A percentile compares a stretch with the other conserved stretches of the same genome.
Conservation (phyloP, 1,140 invertebrate genomes). For the Agrypnia vestita region DNA sequence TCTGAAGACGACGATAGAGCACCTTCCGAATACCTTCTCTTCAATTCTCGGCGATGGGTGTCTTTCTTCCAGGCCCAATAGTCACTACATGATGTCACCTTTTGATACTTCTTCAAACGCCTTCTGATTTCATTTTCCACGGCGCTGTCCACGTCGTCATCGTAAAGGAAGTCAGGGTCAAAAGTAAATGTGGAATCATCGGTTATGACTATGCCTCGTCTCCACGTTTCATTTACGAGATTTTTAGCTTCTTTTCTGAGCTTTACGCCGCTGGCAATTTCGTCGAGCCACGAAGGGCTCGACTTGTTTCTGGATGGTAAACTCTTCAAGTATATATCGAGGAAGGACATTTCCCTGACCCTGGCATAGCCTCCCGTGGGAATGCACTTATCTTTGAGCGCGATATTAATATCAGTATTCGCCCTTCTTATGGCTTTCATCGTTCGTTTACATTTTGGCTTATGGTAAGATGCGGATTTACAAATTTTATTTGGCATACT, state of each 20-base stretch:
- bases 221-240: conserved; percentile 60
- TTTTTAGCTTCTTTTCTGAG: conserved; percentile 63
- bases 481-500: conserved; percentile 41
- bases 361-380: neutral
- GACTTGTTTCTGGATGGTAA: conserved; percentile 65
- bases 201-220: conserved; percentile 52
- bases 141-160: conserved; percentile 64
- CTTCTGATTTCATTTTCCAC: conserved; percentile 69
- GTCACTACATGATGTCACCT: conserved; percentile 70
- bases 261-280: conserved; percentile 65
- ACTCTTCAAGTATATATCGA: conserved; percentile 72
- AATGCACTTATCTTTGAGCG: conserved; percentile 39
- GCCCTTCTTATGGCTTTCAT: conserved; percentile 34
- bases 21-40: conserved; percentile 64
- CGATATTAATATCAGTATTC: conserved; percentile 48
- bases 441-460: conserved; percentile 37
- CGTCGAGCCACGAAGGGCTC: conserved; percentile 52
- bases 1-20: conserved; percentile 69
- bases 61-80: conserved; percentile 63
- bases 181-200: conserved; percentile 47
- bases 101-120: conserved; percentile 70
- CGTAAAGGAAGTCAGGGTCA: conserved; percentile 43
- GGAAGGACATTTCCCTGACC: conserved; percentile 67
- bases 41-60: conserved; percentile 63
- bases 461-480: conserved; percentile 54